Conservation (phyloP, 2,113 vertebrate species). For the Rhinolophus ferrumequinum region DNA sequence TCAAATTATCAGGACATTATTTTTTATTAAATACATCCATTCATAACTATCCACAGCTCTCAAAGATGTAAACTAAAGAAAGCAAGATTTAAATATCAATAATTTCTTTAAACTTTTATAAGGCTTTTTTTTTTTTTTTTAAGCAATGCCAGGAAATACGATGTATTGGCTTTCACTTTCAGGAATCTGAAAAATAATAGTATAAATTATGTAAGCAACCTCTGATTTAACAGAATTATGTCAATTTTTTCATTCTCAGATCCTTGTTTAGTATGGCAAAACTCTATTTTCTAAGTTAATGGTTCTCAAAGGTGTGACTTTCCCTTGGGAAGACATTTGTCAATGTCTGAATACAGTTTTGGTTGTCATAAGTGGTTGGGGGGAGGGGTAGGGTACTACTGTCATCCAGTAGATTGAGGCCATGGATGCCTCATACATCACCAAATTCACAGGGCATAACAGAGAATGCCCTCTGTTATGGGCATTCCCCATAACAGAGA, state of each 20-base stretch:
- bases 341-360: not conserved
- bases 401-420: not conserved
- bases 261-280: not conserved
- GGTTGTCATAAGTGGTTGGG: not conserved
- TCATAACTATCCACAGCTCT: not conserved
- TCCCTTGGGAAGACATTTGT: not conserved
- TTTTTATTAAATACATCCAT: not conserved
- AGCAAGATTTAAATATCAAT: constrained; percentile 46
- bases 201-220: not conserved
- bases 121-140: not conserved
- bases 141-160: constrained; percentile 23
- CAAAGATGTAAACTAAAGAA: not conserved
- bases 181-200: not conserved
- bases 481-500: not conserved
- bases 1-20: not conserved
- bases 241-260: not conserved
- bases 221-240: not conserved
- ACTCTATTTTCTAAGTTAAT: not conserved
- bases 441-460: not conserved
- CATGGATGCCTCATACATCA: not conserved
- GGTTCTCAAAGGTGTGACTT: not conserved
- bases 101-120: not conserved
- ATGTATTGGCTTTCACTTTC: not conserved
- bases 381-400: accelerated
- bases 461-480: no score